Base-by-base conservation (phyloP, 35 echinoderm and acorn worm species). In the Stichopus chloronotus region DNA sequence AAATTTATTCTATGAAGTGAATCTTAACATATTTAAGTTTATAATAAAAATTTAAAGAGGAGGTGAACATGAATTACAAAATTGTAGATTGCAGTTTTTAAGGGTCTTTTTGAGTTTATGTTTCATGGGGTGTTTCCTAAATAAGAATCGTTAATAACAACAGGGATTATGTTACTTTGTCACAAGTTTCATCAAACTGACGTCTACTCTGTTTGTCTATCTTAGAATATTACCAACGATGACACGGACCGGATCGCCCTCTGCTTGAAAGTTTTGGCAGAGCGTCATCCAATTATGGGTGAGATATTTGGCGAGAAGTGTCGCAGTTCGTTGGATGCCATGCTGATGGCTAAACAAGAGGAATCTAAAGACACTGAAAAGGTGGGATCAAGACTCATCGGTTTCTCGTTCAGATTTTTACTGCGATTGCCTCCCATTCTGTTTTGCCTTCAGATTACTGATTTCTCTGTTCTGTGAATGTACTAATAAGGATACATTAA, bases 151-250 rank as follows among this genome's bases (percentile, higher is more conserved):
- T 43, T 43, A 43, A 43, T 43, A 43, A 43, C 30, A 43, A 3
- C 30, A 43, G 30, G 30, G 0, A 43, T 43, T 43, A 43, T 43
- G 30, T 43, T 43, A 43, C 30, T 43, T 43, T 43, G 30, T 43
- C 30, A 43, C 30, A 43, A 43, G 30, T 43, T 43, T 43, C 30
- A 3, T 43, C 0, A 43, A 43, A 1, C 3, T 43, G 30, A 43
- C 30, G 30, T 43, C 30, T 43, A 43, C 30, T 43, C 30, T 43
- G 21, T n/a, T 89, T 84, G 3, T 93, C 9, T 88, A 24, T 55
- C 63, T 53, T 74, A 99, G 97, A 99, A 99, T 74, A 99, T 99
- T 14, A 99, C 93, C 60, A 94, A 99, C 90, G 97, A 99, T 81
- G 97, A 99, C 90, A 79, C 96, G 12, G 97, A 99, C 63, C 93